Percentiles rank a stretch among this genome's conserved stretches.
phyloP scores from a whole-genome alignment of 2,113 vertebrate species.

The Anguilla rostrata region DNA sequence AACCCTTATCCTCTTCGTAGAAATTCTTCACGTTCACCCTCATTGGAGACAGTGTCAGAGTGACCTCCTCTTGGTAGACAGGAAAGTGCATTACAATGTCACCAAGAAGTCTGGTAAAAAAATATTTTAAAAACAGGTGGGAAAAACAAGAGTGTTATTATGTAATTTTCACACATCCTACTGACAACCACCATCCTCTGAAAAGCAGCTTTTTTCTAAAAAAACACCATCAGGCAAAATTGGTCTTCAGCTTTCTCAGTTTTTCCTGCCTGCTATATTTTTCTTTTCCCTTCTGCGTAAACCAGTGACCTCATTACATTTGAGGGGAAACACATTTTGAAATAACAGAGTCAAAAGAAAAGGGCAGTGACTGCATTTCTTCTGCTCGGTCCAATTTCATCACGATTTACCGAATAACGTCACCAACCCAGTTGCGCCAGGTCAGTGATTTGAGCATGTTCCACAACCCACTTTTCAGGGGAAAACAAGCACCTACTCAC shows the following conservation, averaged over 20 bases:
- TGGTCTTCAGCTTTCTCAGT: not conserved
- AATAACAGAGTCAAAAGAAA: not conserved
- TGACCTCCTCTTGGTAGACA: constrained; percentile 85
- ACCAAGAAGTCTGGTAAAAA: constrained; percentile 61
- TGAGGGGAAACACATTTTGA: not conserved
- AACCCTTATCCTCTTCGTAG: constrained; percentile 72
- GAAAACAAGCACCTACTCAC: too few relatives aligned
- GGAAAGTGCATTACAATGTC: constrained; percentile 83
- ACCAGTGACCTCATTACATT: too few relatives aligned
- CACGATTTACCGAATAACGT: too few relatives aligned
- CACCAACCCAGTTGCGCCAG: too few relatives aligned
- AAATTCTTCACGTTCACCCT: constrained; percentile 82
- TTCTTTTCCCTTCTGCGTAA: not conserved
- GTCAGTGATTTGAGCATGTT: too few relatives aligned
- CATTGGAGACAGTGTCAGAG: constrained; percentile 73
- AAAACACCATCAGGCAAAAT: not conserved
- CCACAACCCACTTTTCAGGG: too few relatives aligned
- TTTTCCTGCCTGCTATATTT: not conserved
- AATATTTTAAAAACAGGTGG: not conserved
- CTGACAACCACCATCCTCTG: not conserved
- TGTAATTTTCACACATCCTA: not conserved
- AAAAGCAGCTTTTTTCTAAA: not conserved
- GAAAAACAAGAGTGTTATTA: not conserved
- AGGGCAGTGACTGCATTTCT: too few relatives aligned
- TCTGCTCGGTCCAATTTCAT: too few relatives aligned